Evolutionary conservation across 2,888 invertebrate species (phyloP), one percentile per base, ranked within the genome.

Genomic region (Bursaphelenchus okinawaensis): DNA sequence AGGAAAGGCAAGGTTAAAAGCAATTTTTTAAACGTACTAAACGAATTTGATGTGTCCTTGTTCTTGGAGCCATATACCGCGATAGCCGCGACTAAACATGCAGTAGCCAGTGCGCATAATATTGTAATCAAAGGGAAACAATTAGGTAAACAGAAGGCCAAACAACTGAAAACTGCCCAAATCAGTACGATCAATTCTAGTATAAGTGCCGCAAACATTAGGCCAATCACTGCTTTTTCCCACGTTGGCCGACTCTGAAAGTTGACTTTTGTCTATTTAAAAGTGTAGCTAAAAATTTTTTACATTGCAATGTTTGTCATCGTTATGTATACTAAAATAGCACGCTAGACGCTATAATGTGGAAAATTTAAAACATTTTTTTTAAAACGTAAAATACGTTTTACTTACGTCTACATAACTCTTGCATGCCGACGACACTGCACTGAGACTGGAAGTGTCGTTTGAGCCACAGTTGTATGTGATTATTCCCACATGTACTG

Each of bases 401-500:
- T 9, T 8, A 56, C 63, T 63, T 55, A 75, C 75, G 19, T 67
- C 64, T 51, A 68, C 73, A 69, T 73, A 77, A 8, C 63, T 63
- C 26, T 66, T 62, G 57, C 79, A 79, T 7, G 60, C 64, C 63
- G 40, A 69, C 73, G 19, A 26, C n/a, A n/a, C n/a, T n/a, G n/a
- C n/a, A n/a, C n/a, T n/a, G 23, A 8, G n/a, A 12, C 16, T n/a
- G 6, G 54, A 55, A 22, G 60, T 16, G 60, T 27, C 19, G 9
- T 26, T 4, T 4, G 31, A 55, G 60, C 78, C 77, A 61, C 79
- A 79, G 24, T 72, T 64, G 56, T 72, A 65, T 2, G 75, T 70
- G 19, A 77, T 68, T 7, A 79, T 62, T 19, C 79, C 79, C 8
- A 77, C 55, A 55, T 71, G 69, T 6, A 75, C 72, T 69, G 28